Percentiles rank a stretch among this genome's conserved stretches.
Conservation (phyloP, 2,888 invertebrate genomes). For the Melolontha melolontha region DNA sequence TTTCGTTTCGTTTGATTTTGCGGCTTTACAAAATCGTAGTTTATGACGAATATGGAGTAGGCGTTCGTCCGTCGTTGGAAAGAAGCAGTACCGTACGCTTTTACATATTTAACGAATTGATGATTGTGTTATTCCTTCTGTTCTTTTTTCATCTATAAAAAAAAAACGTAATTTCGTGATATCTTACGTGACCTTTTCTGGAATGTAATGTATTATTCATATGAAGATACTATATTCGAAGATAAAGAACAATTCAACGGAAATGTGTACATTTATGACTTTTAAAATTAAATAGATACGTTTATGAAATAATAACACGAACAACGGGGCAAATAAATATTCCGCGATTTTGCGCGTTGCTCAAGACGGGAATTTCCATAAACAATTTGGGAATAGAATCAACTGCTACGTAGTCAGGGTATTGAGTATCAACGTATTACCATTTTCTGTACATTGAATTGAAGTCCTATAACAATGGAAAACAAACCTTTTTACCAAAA, state of each 20-base stretch:
- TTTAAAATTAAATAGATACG: too few species aligned
- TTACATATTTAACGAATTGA: slow-evolving; percentile 22
- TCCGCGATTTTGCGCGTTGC: too few species aligned
- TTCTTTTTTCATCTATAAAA: background rate
- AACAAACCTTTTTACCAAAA: too few species aligned
- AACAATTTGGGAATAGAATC: too few species aligned
- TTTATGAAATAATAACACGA: too few species aligned
- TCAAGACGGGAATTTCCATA: too few species aligned
- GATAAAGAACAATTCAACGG: background rate
- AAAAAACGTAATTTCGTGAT: background rate
- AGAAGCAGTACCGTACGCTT: background rate
- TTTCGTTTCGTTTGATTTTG: slow-evolving; percentile 16
- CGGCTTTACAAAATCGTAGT: background rate
- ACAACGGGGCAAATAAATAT: too few species aligned
- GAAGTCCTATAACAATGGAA: too few species aligned
- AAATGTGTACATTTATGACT: too few species aligned
- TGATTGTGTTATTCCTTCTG: slow-evolving; percentile 11
- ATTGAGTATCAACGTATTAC: too few species aligned
- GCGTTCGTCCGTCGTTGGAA: background rate
- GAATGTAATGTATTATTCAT: background rate
- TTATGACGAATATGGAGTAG: background rate
- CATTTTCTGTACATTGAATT: too few species aligned
- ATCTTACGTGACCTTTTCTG: slow-evolving; percentile 4
- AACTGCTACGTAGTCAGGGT: too few species aligned
- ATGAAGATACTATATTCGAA: background rate